A percentile compares a stretch with the other conserved stretches of the same genome.
Evolutionary conservation across 2,113 vertebrate genomes (phyloP).

Genomic region (Prochilodus magdalenae): DNA sequence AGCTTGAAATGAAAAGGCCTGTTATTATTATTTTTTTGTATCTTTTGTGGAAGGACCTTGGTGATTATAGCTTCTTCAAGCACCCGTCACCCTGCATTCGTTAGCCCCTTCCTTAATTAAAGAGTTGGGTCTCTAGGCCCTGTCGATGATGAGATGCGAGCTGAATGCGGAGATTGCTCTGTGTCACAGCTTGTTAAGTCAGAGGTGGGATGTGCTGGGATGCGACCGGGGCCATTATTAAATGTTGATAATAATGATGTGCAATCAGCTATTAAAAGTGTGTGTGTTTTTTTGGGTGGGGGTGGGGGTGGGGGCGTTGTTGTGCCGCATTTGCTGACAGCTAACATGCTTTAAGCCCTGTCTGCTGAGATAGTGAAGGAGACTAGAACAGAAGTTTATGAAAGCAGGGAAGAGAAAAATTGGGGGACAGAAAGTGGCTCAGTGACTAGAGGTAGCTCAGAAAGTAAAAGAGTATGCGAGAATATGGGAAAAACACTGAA

Average conservation of each 20-base stretch:
- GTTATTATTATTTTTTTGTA: not conserved
- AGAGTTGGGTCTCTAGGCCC: conserved; percentile 58
- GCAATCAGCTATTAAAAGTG: conserved; percentile 51
- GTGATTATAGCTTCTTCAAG: conserved; percentile 11
- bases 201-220: conserved; percentile 24
- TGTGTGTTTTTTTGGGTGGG: no score
- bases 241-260: conserved; percentile 58
- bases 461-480: not conserved
- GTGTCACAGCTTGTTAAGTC: conserved; percentile 58
- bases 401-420: no score
- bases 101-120: conserved; percentile 65
- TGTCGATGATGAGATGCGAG: conserved; percentile 63
- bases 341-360: conserved; percentile 37
- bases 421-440: not conserved
- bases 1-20: not conserved
- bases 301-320: not conserved
- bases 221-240: conserved; percentile 55
- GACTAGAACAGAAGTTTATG: no score
- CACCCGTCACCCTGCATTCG: conserved; percentile 63
- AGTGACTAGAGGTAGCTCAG: not conserved
- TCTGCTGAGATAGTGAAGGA: not conserved
- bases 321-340: conserved; percentile 16
- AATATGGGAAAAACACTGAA: not conserved
- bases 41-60: not conserved
- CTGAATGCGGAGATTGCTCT: conserved; percentile 56